Evolutionary conservation across 2,113 vertebrate genomes (phyloP).

Genomic region (Dendrocopos noguchii): DNA sequence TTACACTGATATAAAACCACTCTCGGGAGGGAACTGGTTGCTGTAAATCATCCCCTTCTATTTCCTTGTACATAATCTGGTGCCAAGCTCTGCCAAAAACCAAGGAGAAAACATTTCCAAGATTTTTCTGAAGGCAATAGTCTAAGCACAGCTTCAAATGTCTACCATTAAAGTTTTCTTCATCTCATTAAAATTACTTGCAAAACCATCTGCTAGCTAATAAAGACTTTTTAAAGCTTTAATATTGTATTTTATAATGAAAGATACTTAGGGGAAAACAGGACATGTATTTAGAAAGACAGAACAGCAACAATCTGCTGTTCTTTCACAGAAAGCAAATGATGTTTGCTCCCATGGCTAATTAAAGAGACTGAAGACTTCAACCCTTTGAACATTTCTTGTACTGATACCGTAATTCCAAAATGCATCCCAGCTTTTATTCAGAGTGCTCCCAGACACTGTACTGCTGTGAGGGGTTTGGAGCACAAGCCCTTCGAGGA

Average conservation of each 20-base stretch:
- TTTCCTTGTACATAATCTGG: conserved; percentile 14
- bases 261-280: conserved; percentile 27
- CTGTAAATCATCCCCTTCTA: conserved; percentile 24
- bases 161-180: conserved; percentile 39
- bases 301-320: conserved; percentile 21
- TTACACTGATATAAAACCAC: conserved; percentile 17
- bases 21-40: neutral
- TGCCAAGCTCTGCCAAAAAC: conserved; percentile 32
- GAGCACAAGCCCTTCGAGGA: too few relatives aligned
- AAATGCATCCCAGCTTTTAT: neutral
- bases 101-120: neutral
- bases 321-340: neutral
- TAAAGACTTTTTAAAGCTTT: conserved; percentile 52
- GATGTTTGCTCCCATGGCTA: conserved; percentile 21
- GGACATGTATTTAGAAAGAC: conserved; percentile 35
- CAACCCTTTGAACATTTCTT: conserved; percentile 18
- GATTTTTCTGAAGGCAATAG: conserved; percentile 44
- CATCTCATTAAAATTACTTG: conserved; percentile 48
- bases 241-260: conserved; percentile 53
- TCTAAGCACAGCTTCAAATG: conserved; percentile 44
- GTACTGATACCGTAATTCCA: conserved; percentile 20
- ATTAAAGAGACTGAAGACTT: conserved; percentile 43
- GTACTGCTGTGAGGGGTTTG: neutral
- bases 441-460: neutral
- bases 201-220: conserved; percentile 66